These are phyloP conservation scores for Gadus macrocephalus DNA, from an alignment of 2,113 vertebrate species.

Conservation along the genomic window DNA sequence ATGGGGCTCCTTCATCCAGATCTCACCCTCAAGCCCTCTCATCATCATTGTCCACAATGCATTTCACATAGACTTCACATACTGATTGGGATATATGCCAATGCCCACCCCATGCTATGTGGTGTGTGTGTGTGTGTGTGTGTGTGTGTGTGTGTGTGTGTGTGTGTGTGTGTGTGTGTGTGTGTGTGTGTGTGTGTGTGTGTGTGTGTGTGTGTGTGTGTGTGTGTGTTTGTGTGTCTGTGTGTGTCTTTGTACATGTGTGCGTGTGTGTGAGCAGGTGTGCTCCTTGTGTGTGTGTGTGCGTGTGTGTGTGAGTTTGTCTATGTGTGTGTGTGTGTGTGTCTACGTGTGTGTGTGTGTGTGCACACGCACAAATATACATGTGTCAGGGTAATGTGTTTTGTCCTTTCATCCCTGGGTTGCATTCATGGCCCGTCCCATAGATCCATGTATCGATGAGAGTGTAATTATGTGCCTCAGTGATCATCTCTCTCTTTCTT, in stretches of 20 bases:
- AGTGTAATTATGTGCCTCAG: constrained; percentile 76
- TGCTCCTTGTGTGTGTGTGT: constrained; percentile 10
- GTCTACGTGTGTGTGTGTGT: not conserved
- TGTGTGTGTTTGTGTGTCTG: constrained; percentile 10
- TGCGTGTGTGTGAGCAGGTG: constrained; percentile 28
- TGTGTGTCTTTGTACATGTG: constrained; percentile 24
- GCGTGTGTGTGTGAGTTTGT: not conserved
- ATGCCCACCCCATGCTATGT: constrained; percentile 28
- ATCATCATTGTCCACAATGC: constrained; percentile 87
- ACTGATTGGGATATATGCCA: constrained; percentile 55
- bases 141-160: no score
- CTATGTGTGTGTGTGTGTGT: no score
- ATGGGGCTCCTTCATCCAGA: constrained; percentile 94
- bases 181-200: not conserved
- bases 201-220: constrained; percentile 13
- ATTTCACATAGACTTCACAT: constrained; percentile 71
- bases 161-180: not conserved
- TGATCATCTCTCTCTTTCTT: constrained; percentile 75
- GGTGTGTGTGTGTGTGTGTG: constrained; percentile 17
- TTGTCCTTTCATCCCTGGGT: constrained; percentile 64
- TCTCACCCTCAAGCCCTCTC: constrained; percentile 81
- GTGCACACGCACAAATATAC: not conserved
- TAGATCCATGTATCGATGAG: constrained; percentile 76
- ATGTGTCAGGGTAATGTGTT: constrained; percentile 40
- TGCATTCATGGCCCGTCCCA: constrained; percentile 62